Evolutionary conservation across 2,888 invertebrate species (phyloP).

Genomic region (Entomobrya proxima): DNA sequence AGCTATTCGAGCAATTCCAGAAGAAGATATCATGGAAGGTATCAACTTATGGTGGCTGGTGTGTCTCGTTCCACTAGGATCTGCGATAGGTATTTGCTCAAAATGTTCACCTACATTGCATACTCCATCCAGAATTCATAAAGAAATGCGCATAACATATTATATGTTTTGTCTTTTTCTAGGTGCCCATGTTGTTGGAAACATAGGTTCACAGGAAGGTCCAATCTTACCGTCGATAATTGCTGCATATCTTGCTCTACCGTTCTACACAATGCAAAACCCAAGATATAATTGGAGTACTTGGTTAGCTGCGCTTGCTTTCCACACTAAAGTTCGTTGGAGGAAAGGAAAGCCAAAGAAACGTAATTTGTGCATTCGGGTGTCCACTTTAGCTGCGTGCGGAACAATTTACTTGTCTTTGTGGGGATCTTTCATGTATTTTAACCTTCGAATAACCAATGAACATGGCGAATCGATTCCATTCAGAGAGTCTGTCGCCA

Average conservation of each 20-base stretch:
- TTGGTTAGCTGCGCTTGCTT: slow-evolving; percentile 82
- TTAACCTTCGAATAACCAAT: slow-evolving; percentile 91
- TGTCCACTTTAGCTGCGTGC: slow-evolving; percentile 81
- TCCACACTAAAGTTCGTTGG: slow-evolving; percentile 90
- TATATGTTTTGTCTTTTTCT: slow-evolving; percentile 74
- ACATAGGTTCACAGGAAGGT: slow-evolving; percentile 90
- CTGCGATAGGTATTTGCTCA: slow-evolving; percentile 82
- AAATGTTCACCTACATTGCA: background rate
- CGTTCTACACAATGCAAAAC: slow-evolving; percentile 85
- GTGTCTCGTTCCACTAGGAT: slow-evolving; percentile 84
- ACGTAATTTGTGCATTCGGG: slow-evolving; percentile 79
- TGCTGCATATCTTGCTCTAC: slow-evolving; percentile 85
- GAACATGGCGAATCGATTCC: slow-evolving; percentile 91
- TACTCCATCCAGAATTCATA: background rate
- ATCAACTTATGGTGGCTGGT: slow-evolving; percentile 85
- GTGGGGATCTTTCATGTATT: slow-evolving; percentile 89
- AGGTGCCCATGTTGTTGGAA: slow-evolving; percentile 95
- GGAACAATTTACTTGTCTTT: slow-evolving; percentile 84
- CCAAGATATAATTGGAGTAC: slow-evolving; percentile 79
- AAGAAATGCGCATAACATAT: background rate
- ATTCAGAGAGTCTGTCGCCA: slow-evolving; percentile 89
- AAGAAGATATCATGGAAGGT: slow-evolving; percentile 83
- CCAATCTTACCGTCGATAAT: slow-evolving; percentile 84
- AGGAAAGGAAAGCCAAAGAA: slow-evolving; percentile 82
- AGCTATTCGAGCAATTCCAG: slow-evolving; percentile 86